These are phyloP conservation scores for Dryobotodes eremita DNA, from an alignment of 2,888 invertebrate species.

Conservation along the genomic window DNA sequence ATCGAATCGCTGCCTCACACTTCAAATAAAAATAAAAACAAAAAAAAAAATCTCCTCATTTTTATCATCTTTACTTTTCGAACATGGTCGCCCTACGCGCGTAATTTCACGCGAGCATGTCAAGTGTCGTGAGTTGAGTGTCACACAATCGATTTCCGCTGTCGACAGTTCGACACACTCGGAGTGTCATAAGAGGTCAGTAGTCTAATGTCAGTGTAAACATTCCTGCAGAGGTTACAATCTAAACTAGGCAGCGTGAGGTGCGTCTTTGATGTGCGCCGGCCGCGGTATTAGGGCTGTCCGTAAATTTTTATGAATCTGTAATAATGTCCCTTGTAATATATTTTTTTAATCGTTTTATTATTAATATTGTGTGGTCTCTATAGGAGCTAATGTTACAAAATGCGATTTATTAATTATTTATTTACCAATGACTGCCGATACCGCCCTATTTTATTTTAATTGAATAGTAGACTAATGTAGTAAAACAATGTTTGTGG, in stretches of 20 bases:
- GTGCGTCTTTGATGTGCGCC: slow-evolving; percentile 87
- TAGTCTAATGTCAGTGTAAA: slow-evolving; percentile 82
- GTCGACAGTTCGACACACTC: slow-evolving; percentile 59
- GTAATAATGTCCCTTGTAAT: slow-evolving; percentile 1
- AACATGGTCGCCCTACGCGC: slow-evolving; percentile 26
- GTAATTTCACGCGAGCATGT: slow-evolving; percentile 29
- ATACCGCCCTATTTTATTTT: slow-evolving; percentile 3
- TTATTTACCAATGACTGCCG: not conserved
- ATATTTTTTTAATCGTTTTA: not conserved
- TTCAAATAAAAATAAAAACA: not conserved
- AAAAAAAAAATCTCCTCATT: not conserved
- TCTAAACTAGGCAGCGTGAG: slow-evolving; percentile 83
- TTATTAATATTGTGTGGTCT: slow-evolving; percentile 5
- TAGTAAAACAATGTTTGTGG: not conserved
- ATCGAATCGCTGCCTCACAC: too few species aligned
- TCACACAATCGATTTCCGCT: slow-evolving; percentile 79
- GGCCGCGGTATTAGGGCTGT: slow-evolving; percentile 76
- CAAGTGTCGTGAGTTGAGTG: slow-evolving; percentile 52
- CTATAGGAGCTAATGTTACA: not conserved
- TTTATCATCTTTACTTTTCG: slow-evolving; percentile 4
- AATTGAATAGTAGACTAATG: not conserved
- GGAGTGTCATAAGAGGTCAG: slow-evolving; percentile 77
- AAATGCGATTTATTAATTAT: not conserved
- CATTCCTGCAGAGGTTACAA: slow-evolving; percentile 83
- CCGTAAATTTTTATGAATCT: slow-evolving; percentile 1